Percentiles rank a stretch among this genome's conserved stretches.
phyloP scores from a whole-genome alignment of 1,140 invertebrate species.

The Scylla paramamosain region DNA sequence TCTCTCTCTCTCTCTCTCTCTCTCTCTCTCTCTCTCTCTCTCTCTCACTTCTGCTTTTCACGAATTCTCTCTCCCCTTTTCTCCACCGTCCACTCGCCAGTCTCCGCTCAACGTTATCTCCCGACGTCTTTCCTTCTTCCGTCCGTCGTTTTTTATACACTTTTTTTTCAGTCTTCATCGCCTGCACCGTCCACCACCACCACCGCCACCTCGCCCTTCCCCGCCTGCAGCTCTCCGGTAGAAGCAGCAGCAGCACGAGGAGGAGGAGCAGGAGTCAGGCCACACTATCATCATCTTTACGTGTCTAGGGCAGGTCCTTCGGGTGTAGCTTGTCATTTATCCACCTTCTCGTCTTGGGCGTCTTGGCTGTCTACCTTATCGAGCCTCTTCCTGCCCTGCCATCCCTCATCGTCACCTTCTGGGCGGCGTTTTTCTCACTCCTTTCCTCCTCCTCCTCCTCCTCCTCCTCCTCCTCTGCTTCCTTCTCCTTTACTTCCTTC shows the following conservation, averaged over 20 bases:
- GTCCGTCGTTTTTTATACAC: background rate
- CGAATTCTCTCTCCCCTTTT: background rate
- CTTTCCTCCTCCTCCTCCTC: background rate
- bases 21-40: background rate
- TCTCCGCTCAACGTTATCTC: background rate
- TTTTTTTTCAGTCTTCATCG: background rate
- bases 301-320: background rate
- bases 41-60: background rate
- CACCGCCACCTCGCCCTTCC: background rate
- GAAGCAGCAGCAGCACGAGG: no score
- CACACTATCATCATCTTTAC: background rate
- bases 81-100: background rate
- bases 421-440: background rate
- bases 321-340: constrained; percentile 3
- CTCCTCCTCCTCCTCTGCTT: background rate
- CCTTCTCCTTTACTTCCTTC: background rate
- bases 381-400: background rate
- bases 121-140: constrained; percentile 19
- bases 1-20: background rate
- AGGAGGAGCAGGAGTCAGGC: background rate
- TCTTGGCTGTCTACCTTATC: background rate
- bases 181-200: background rate
- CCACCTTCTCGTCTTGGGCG: background rate
- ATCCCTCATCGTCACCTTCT: constrained; percentile 34
- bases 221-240: background rate